phyloP scores from a whole-genome alignment of 2,888 invertebrate genomes.

The Urechis unicinctus region DNA sequence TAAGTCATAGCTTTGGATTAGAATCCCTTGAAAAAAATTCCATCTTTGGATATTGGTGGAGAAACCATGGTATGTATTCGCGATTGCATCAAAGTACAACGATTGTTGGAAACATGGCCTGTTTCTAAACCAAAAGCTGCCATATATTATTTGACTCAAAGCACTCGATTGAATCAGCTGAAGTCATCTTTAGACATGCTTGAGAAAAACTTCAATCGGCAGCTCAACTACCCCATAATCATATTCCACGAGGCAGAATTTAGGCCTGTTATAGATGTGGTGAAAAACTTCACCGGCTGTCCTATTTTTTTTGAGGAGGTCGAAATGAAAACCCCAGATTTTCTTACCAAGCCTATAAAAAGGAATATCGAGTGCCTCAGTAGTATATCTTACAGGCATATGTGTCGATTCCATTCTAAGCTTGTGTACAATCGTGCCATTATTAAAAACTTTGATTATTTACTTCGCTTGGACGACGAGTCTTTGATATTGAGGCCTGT shows the following conservation, averaged over 20 bases:
- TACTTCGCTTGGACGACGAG: constrained; percentile 25
- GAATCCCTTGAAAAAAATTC: too few relatives aligned
- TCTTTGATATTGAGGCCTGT: constrained; percentile 13
- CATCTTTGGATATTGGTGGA: too few relatives aligned
- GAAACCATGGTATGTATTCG: too few relatives aligned
- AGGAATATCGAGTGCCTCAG: constrained; percentile 12
- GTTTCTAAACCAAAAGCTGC: constrained; percentile 15
- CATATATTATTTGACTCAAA: constrained; percentile 16
- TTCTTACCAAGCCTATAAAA: constrained; percentile 7
- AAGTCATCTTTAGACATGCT: constrained; percentile 6
- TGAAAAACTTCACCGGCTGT: constrained; percentile 7
- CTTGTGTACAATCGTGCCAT: constrained; percentile 18
- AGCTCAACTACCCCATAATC: constrained; percentile 20
- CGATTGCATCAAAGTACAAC: too few relatives aligned
- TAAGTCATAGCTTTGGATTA: too few relatives aligned
- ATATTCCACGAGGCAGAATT: constrained; percentile 22
- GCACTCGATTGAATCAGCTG: constrained; percentile 2
- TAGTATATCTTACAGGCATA: constrained; percentile 19
- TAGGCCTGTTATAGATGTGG: background rate
- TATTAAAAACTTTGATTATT: constrained; percentile 17
- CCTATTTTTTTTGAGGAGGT: constrained; percentile 18
- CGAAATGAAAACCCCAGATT: constrained; percentile 13
- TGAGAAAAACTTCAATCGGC: constrained; percentile 15
- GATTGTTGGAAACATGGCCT: constrained; percentile 15
- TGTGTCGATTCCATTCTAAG: constrained; percentile 24